Percentiles rank a stretch among this genome's conserved stretches.
These are phyloP conservation scores for Leptodactylus fuscus DNA, from an alignment of 2,113 vertebrate species.

Conservation along the genomic window DNA sequence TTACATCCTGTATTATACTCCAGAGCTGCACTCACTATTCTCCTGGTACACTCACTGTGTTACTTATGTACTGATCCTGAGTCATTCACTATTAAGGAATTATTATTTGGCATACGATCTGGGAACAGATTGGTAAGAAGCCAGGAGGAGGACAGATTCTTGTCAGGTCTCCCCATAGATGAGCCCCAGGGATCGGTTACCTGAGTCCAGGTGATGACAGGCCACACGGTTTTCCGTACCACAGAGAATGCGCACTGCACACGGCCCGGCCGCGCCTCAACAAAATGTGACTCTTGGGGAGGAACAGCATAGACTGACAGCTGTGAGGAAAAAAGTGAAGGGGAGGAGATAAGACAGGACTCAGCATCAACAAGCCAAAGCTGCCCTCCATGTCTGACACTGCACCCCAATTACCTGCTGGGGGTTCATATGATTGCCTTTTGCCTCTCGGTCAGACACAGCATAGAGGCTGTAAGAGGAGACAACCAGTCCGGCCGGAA, in stretches of 20 bases:
- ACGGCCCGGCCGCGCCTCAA: constrained; percentile 78
- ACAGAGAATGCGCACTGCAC: constrained; percentile 76
- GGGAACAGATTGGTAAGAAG: too few relatives aligned
- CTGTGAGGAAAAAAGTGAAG: constrained; percentile 67
- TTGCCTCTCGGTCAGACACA: constrained; percentile 66
- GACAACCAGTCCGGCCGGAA: constrained; percentile 77
- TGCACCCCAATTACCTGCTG: constrained; percentile 73
- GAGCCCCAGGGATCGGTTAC: too few relatives aligned
- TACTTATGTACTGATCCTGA: too few relatives aligned
- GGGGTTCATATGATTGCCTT: constrained; percentile 68
- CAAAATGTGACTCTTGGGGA: constrained; percentile 66
- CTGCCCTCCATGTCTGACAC: not conserved
- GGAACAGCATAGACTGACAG: constrained; percentile 81
- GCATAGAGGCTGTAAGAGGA: constrained; percentile 76
- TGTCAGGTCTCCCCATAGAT: too few relatives aligned
- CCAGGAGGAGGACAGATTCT: too few relatives aligned
- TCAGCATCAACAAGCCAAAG: not conserved
- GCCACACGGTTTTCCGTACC: constrained; percentile 66
- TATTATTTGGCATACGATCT: too few relatives aligned
- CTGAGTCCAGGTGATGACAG: constrained; percentile 74
- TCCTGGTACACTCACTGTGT: too few relatives aligned
- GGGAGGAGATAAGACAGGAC: not conserved
- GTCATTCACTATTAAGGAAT: too few relatives aligned
- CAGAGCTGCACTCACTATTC: too few relatives aligned
- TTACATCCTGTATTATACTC: too few relatives aligned